Conservation (phyloP, 2,113 vertebrate species). For the Chaetops frenatus region DNA sequence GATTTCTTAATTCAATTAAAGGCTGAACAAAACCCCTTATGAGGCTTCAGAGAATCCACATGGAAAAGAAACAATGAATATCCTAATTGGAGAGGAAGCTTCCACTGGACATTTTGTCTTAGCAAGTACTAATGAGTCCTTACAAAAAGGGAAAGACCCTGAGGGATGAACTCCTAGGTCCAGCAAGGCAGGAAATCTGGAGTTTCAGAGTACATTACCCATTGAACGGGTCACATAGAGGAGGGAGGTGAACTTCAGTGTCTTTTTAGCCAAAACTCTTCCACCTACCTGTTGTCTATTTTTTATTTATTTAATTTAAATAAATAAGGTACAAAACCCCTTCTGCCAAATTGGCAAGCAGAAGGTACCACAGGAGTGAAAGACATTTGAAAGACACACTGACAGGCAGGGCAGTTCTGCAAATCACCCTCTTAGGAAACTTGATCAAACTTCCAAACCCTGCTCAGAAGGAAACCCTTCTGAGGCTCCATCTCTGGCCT, state of each 20-base stretch:
- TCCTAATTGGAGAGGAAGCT: neutral
- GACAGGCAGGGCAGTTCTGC: neutral
- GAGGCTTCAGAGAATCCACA: neutral
- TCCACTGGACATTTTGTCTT: neutral
- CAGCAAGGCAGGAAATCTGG: neutral
- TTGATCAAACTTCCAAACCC: neutral
- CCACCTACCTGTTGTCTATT: neutral
- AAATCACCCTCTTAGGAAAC: neutral
- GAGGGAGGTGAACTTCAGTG: neutral
- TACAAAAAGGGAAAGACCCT: neutral
- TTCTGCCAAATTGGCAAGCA: neutral
- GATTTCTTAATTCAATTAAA: conserved; percentile 38
- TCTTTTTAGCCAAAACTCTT: neutral
- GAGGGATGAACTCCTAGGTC: neutral
- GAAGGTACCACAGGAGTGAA: neutral
- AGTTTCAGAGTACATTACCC: accelerated
- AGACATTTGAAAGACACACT: neutral
- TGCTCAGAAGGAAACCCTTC: neutral
- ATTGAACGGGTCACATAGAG: accelerated
- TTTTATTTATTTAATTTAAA: neutral
- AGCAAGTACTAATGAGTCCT: neutral
- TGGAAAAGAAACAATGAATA: neutral
- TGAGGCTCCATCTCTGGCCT: accelerated
- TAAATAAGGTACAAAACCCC: neutral
- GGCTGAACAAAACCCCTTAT: neutral